Evolutionary conservation across 1,140 invertebrate genomes (phyloP).

Genomic region (Drosophila melanica): DNA sequence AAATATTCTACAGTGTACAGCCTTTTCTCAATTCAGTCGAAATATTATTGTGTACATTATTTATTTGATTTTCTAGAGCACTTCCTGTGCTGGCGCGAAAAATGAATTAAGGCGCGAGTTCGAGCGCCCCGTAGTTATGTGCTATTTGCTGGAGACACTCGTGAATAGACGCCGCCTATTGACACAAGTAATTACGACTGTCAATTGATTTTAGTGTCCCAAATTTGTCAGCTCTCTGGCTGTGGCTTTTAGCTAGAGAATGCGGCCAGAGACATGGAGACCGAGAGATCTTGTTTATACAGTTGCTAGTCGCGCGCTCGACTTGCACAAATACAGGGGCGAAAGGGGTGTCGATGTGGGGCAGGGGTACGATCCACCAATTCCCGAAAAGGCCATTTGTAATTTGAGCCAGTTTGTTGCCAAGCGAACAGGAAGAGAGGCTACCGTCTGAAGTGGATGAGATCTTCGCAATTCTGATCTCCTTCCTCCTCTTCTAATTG

Average conservation of each 20-base stretch:
- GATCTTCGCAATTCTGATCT: conserved; percentile 28
- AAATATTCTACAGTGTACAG: background rate
- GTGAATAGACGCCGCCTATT: conserved; percentile 36
- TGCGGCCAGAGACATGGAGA: conserved; percentile 37
- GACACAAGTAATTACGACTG: conserved; percentile 76
- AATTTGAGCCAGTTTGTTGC: conserved; percentile 54
- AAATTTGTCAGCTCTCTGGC: conserved; percentile 63
- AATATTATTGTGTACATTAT: conserved; percentile 1
- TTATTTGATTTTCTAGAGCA: conserved; percentile 6
- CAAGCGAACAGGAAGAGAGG: conserved; percentile 1
- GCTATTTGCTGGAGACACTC: conserved; percentile 3
- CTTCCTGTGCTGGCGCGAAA: conserved; percentile 40
- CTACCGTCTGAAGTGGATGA: conserved; percentile 37
- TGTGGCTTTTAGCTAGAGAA: conserved; percentile 66
- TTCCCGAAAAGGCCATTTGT: conserved; percentile 24
- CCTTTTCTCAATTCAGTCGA: conserved; percentile 1
- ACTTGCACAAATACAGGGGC: conserved; percentile 9
- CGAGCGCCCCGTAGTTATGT: conserved; percentile 15
- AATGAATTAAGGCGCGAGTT: conserved; percentile 47
- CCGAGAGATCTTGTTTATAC: conserved; percentile 54
- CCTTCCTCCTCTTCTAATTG: background rate
- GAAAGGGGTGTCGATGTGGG: conserved; percentile 17
- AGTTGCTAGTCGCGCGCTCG: conserved; percentile 58
- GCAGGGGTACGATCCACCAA: no score
- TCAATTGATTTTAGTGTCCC: conserved; percentile 80